Evolutionary conservation across 2,888 invertebrate species (phyloP), one percentile per base, ranked within the genome.

Genomic region (Folsomia manolachei): DNA sequence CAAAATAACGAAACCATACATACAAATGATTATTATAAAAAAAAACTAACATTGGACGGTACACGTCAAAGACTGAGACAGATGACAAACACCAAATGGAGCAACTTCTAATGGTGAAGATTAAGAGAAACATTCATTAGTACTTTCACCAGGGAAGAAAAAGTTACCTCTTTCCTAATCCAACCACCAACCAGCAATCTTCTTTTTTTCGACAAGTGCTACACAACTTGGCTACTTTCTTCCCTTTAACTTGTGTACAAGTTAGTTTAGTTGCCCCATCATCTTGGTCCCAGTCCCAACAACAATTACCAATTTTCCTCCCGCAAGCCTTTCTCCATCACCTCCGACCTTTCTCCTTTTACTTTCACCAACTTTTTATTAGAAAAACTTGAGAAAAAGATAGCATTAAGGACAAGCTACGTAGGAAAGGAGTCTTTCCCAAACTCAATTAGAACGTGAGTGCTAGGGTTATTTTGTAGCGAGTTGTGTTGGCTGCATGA

Each of bases 121-220:
- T 64, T 64, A 64, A 64, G 64, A 25, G 64, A 27, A 64, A 64
- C 64, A 64, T 64, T 64, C 64, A 27, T 64, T 64, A 64, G 7
- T 64, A 25, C 27, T 64, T 64, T 64, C 64, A 64, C 27, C 27
- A 25, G 27, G n/a, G 23, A 4, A 23, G 2, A 62, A 24, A 2
- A n/a, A n/a, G n/a, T n/a, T n/a, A n/a, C n/a, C n/a, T n/a, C n/a
- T n/a, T 14, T 39, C 39, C 14, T 39, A 39, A 39, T 39, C 39
- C 39, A 39, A 39, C 39, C 39, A 39, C 39, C 39, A 39, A 39
- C 39, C 14, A 14, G 39, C 39, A 39, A 39, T 39, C 39, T 14
- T 14, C 39, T 39, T 14, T 14, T 14, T 14, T 39, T 39, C 7
- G 39, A 39, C 39, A 39, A 39, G 39, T 39, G 14, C 39, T 9